Base-by-base conservation (phyloP, 2,797 vertebrate genomes). In the Notoglanidium macrostoma region DNA sequence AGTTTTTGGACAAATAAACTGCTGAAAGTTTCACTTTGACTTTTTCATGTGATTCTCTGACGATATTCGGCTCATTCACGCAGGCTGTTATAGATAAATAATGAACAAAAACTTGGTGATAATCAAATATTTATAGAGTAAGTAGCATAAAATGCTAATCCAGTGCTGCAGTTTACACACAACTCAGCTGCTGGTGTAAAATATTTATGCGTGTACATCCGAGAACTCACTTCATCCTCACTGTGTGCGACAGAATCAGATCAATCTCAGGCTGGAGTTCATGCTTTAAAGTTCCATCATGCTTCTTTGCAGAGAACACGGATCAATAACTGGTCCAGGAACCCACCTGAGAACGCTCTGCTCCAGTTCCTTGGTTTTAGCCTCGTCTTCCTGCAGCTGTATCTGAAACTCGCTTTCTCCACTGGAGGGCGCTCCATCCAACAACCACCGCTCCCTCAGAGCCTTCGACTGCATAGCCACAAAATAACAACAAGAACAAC, bases 361-460 rank as follows among this genome's bases (percentile, higher is more conserved):
- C 91, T 99, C 98, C 94, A 99, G 94, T 70, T 95, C 95, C 94
- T 96, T 97, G 80, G 96, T 96, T 94, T 97, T 98, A 92, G 95
- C 94, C 89, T 98, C 96, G 0, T 99, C 98, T 76, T 98, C 97
- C 32, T 97, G 96, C 94, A 99, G 96, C 92, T 98, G 98, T 78
- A 93, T 95, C 93, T 96, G 95, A 83, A 96, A 97, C 92, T 97
- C 97, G 0, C 97, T 97, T 49, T 98, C 98, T 54, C 97, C 93
- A 0, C 95, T 94, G 29, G 96, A 93, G 0, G 95, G 97, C 0
- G 97, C 97, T 1, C 98, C 98, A 77, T 98, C 98, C 92, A 99
- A 93, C 93, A 99, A 96, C 98, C 98, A 99, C 91, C 97, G 96
- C 90, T 99, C 98, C 89, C 98, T 95, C 93, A 99, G 92, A 0